Evolutionary conservation across 2,888 invertebrate species (phyloP).

Genomic region (Drosophila mettleri): DNA sequence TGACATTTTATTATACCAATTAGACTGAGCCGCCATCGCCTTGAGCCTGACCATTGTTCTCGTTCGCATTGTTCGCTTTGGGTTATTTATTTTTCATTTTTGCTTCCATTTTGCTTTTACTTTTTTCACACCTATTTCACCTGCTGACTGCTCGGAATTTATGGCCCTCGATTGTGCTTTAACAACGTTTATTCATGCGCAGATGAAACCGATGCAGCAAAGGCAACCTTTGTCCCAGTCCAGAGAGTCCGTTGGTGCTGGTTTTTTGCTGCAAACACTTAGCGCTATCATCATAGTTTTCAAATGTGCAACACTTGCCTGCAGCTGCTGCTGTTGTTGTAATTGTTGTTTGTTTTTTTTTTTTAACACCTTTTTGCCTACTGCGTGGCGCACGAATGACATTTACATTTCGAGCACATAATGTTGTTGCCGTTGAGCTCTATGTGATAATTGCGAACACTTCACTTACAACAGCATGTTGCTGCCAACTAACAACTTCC

Average conservation of each 20-base stretch:
- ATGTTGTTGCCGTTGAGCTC: slow-evolving; percentile 45
- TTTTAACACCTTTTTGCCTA: slow-evolving; percentile 36
- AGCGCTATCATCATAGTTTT: slow-evolving; percentile 68
- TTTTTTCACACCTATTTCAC: slow-evolving; percentile 53
- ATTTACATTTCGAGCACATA: slow-evolving; percentile 76
- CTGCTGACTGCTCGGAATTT: slow-evolving; percentile 69
- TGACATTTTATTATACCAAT: slow-evolving; percentile 77
- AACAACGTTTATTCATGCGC: slow-evolving; percentile 75
- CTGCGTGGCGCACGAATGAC: slow-evolving; percentile 65
- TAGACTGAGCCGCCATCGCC: slow-evolving; percentile 50
- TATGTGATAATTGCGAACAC: slow-evolving; percentile 70
- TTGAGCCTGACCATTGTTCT: slow-evolving; percentile 51
- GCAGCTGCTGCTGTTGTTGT: slow-evolving; percentile 30
- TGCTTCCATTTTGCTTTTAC: background rate
- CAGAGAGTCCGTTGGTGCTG: slow-evolving; percentile 1
- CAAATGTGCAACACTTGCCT: slow-evolving; percentile 73
- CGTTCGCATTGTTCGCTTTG: slow-evolving; percentile 27
- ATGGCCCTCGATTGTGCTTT: slow-evolving; percentile 67
- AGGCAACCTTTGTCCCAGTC: slow-evolving; percentile 1
- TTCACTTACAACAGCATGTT: slow-evolving; percentile 51
- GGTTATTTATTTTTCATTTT: slow-evolving; percentile 15
- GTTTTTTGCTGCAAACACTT: slow-evolving; percentile 47
- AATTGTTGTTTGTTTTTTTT: slow-evolving; percentile 34
- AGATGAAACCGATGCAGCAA: slow-evolving; percentile 21
- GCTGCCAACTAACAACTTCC: slow-evolving; percentile 70